phyloP scores from a whole-genome alignment of 1,140 invertebrate genomes.

The Ridgeia piscesae region DNA sequence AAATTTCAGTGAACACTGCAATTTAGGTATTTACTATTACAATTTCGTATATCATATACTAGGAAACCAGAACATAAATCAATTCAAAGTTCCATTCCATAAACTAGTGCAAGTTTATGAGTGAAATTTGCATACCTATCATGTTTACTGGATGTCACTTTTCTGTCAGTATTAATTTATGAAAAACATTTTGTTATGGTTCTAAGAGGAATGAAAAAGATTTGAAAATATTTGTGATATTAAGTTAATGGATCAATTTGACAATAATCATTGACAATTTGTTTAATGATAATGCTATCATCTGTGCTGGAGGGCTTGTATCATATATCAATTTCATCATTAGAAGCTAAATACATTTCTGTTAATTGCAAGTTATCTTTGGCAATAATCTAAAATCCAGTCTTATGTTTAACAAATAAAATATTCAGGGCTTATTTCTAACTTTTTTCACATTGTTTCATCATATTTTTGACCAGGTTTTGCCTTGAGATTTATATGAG shows the following conservation, averaged over 20 bases:
- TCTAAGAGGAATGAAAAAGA: not conserved
- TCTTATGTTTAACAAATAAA: not conserved
- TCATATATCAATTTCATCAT: not conserved
- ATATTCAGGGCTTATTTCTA: not conserved
- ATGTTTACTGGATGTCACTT: not conserved
- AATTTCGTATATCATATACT: not conserved
- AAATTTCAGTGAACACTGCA: too few species aligned
- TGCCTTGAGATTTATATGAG: not conserved
- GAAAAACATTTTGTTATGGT: not conserved
- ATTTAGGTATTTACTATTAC: too few species aligned
- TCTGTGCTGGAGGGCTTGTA: not conserved
- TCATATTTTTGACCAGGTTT: not conserved
- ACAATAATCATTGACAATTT: not conserved
- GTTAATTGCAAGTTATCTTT: not conserved
- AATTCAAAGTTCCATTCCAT: not conserved
- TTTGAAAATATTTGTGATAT: not conserved
- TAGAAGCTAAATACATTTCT: not conserved
- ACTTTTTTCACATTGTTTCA: not conserved
- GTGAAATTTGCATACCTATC: too few species aligned
- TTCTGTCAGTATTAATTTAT: not conserved
- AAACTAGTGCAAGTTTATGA: too few species aligned
- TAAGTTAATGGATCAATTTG: not conserved
- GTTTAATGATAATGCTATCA: not conserved
- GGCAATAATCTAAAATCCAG: not conserved
- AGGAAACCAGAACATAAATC: not conserved